Base-by-base conservation (phyloP, 2,113 vertebrate genomes). In the Myodes glareolus region DNA sequence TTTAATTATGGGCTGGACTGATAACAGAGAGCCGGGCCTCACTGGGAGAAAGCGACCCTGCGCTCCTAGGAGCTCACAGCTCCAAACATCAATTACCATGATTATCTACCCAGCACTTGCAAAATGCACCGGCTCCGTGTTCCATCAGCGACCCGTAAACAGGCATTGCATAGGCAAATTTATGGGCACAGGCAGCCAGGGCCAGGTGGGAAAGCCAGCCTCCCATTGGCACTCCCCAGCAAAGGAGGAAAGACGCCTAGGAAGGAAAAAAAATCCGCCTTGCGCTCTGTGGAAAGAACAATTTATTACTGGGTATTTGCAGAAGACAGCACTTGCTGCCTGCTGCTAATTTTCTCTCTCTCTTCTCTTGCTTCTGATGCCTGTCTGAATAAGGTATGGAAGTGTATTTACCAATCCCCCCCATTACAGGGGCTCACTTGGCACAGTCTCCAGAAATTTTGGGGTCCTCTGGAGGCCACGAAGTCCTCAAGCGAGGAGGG, bases 281-380 rank as follows among this genome's bases (percentile, higher is more conserved):
- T 99, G 98, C 97, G 98, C 98, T 96, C 98, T 98, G 98, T 99
- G 99, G 99, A 99, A 99, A 99, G 99, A 99, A 98, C 99, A 99
- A 99, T 99, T 99, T 99, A 99, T 99, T 99, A 99, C 98, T 81
- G 94, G 98, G 98, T 99, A 98, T 99, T 99, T 99, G 98, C 98
- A 98, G 99, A 98, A 99, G 99, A 99, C 99, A 99, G 99, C 98
- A 98, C 99, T 99, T 99, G 99, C 99, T 99, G 99, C 99, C 98
- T 98, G 98, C 99, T 99, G 98, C 98, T 99, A 99, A 99, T 96
- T 97, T 95, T 98, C 98, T 5, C 97, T 98, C 96, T 85, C 98
- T 98, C 9, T 98, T 98, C 98, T 97, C 98, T 94, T 97, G 92
- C 98, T 98, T 98, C 98, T 98, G 98, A 98, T 98, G 98, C 98